phyloP scores from a whole-genome alignment of 2,888 invertebrate genomes.

The Oithona nana region DNA sequence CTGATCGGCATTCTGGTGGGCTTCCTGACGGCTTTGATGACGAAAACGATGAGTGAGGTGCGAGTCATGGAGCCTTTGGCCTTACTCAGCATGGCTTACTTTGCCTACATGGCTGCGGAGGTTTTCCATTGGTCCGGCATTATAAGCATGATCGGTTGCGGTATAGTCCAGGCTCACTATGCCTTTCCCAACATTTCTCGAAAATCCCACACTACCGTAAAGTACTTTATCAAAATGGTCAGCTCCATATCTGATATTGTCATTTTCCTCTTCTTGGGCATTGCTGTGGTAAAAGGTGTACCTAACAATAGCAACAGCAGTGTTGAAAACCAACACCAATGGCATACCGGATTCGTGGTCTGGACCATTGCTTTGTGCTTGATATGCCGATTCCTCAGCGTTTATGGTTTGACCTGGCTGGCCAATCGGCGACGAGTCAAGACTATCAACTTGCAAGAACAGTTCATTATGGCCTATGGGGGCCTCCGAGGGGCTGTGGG shows the following conservation, averaged over 20 bases:
- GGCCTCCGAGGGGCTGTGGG: conserved; percentile 38
- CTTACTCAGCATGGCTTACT: conserved; percentile 34
- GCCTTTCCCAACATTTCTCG: conserved; percentile 35
- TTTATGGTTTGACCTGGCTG: conserved; percentile 31
- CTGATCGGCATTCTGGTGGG: conserved; percentile 33
- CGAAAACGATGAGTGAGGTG: conserved; percentile 25
- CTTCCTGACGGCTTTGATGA: conserved; percentile 29
- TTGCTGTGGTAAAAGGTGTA: conserved; percentile 29
- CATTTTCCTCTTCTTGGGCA: conserved; percentile 38
- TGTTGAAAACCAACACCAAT: conserved; percentile 29
- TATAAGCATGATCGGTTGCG: conserved; percentile 36
- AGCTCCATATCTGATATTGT: conserved; percentile 35
- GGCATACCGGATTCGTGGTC: conserved; percentile 32
- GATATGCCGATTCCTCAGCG: conserved; percentile 29
- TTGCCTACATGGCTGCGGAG: conserved; percentile 35
- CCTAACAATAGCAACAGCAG: no score
- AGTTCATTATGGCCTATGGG: conserved; percentile 38
- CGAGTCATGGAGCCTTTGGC: conserved; percentile 37
- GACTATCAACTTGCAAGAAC: conserved; percentile 33
- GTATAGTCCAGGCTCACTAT: conserved; percentile 36
- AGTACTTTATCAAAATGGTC: conserved; percentile 35
- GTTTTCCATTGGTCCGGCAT: conserved; percentile 38
- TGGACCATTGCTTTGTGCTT: conserved; percentile 31
- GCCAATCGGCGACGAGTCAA: conserved; percentile 28
- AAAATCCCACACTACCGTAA: conserved; percentile 35